Evolutionary conservation across 2,113 vertebrate species (phyloP), one percentile per base, ranked within the genome.

Genomic region (Tetrao urogallus): DNA sequence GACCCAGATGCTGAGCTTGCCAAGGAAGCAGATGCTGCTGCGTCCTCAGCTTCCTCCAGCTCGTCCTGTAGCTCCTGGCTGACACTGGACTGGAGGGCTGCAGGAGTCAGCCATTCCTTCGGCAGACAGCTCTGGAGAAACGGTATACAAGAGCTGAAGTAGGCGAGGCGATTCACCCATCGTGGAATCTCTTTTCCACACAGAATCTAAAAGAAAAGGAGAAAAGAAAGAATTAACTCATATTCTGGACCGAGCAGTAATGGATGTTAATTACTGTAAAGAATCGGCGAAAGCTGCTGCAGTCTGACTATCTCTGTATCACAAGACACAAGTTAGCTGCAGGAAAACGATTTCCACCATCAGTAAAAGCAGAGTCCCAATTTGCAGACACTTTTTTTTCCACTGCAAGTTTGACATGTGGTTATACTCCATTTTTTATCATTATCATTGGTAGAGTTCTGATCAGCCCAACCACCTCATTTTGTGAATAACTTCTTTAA

Each of bases 71-170:
- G 98, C 97, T 99, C 99, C 96, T 99, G 99, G 98, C 99, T 99
- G 82, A 99, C 99, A 18, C 99, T 99, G 61, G 99, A 99, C 97
- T 99, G 99, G 94, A 99, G 98, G 74, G 99, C 99, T 11, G 99
- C 99, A 2, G 99, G 99, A 5, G 99, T 99, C 57, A 99, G 98
- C 99, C 99, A 99, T 98, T 99, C 99, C 97, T 99, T 99, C 3
- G 99, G 99, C 97, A 99, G 98, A 95, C 99, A 99, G 97, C 99
- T 99, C 98, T 99, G 99, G 28, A 99, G 98, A 92, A 99, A 99
- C 11, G 99, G 99, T 93, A 99, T 99, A 47, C 99, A 99, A 86
- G 99, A 99, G 97, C 99, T 99, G 98, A 99, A 99, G 98, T 99
- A 99, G 95, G 99, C 99, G 84, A 99, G 98, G 42, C 99, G 98